A percentile compares a stretch with the other conserved stretches of the same genome.
Evolutionary conservation across 2,113 vertebrate species (phyloP).

Genomic region (Lycaon pictus): DNA sequence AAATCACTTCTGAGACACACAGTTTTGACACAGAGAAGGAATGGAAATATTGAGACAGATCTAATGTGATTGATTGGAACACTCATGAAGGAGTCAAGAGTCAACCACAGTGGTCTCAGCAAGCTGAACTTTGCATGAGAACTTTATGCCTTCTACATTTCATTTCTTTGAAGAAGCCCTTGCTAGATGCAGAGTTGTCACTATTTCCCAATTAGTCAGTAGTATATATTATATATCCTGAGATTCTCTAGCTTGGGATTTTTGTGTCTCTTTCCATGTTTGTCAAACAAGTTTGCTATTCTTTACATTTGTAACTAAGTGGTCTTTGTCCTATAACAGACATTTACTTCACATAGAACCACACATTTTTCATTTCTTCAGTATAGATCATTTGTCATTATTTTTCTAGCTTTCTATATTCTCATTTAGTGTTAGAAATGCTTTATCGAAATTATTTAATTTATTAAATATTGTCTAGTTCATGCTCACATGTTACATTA

Average conservation of each 20-base stretch:
- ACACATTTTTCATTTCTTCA: not conserved
- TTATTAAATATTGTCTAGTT: not conserved
- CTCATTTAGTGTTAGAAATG: not conserved
- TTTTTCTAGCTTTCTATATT: not conserved
- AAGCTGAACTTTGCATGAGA: not conserved
- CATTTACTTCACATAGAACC: not conserved
- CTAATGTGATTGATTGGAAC: not conserved
- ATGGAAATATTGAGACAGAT: not conserved
- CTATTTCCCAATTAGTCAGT: not conserved
- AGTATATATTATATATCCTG: not conserved
- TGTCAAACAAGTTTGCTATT: not conserved
- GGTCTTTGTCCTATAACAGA: not conserved
- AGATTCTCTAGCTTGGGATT: not conserved
- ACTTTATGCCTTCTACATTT: not conserved
- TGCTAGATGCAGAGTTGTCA: not conserved
- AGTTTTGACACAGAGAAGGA: not conserved
- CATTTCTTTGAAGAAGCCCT: not conserved
- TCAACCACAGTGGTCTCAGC: not conserved
- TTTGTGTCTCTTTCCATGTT: not conserved
- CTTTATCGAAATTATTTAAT: not conserved
- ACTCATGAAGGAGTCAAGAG: not conserved
- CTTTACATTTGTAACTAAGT: not conserved
- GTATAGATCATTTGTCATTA: not conserved
- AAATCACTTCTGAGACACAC: not conserved
- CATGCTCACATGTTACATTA: not conserved